Evolutionary conservation across 2,797 vertebrate species (phyloP), one percentile per base, ranked within the genome.

Genomic region (Paramormyrops hopkinsi): DNA sequence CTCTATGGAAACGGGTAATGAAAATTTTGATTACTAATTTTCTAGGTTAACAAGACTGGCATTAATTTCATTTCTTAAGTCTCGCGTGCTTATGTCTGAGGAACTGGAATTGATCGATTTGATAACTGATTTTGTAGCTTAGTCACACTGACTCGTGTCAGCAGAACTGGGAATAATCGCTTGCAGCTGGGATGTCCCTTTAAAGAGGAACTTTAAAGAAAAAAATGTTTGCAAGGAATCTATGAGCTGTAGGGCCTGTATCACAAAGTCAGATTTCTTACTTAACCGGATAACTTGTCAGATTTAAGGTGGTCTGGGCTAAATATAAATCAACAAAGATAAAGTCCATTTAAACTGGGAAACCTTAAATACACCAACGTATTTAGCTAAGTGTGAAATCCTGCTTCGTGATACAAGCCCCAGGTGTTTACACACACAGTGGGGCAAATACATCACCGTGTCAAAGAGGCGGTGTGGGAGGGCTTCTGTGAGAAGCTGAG

Each of bases 391-490:
- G 29, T 37, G 69, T 2, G 14, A 41, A 73, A 73, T 73, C 2
- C 33, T 73, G 69, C 69, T 73, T 73, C 5, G 33, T 37, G 69
- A 41, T 73, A 73, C 29, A 17, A 14, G 33, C 33, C 33, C 33
- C 69, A 73, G 86, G 59, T 46, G 54, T 69, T 88, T 54, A 25
- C 41, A 11, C 59, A 88, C 87, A 69, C n/a, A 25, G 59, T 25
- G 59, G 41, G 59, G 56, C 51, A 50, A 65, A 69, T 37, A 69
- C n/a, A 48, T 69, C 33, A 53, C 53, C 19, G 33, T 87, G 83
- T 54, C 84, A 90, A 46, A 37, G 90, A 90, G 89, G 90, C 84
- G 41, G 44, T 87, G 88, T 89, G 88, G 90, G 91, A 91, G 44
- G 41, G 46, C 51, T 56, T 85, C 51, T 41, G 86, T 53, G 87